A percentile compares a stretch with the other conserved stretches of the same genome.
These are phyloP conservation scores for Eucidaris tribuloides DNA, from an alignment of 35 echinoderm and acorn worm species.

Conservation along the genomic window DNA sequence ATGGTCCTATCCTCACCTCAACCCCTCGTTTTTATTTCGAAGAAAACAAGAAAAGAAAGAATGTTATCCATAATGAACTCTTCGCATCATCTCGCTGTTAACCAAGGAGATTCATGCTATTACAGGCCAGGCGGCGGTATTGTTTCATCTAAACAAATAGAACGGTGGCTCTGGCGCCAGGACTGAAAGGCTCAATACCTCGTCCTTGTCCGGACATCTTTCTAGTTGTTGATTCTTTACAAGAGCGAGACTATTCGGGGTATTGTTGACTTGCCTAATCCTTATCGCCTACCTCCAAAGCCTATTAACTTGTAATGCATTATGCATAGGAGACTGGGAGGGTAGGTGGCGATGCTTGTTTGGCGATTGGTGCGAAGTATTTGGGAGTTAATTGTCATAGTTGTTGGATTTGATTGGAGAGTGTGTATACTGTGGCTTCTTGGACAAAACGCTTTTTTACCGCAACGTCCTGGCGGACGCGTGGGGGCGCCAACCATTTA, in stretches of 20 bases:
- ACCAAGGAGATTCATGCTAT: too few relatives aligned
- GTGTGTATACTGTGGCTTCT: too few relatives aligned
- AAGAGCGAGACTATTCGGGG: too few relatives aligned
- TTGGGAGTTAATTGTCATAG: constrained; percentile 8
- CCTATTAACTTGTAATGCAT: constrained; percentile 16
- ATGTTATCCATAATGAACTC: constrained; percentile 25
- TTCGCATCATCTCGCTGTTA: background rate
- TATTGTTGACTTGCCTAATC: background rate
- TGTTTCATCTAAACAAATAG: constrained; percentile 29
- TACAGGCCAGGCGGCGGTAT: constrained; percentile 7
- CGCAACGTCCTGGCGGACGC: too few relatives aligned
- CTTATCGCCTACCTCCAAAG: constrained; percentile 2
- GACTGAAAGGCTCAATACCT: background rate
- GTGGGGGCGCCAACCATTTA: too few relatives aligned
- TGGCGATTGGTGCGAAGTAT: constrained; percentile 20
- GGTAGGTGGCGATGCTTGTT: constrained; percentile 18
- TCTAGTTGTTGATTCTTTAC: constrained; percentile 7
- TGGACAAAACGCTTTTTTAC: too few relatives aligned
- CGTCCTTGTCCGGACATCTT: background rate
- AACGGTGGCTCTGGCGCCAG: constrained; percentile 14
- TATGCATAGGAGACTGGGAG: constrained; percentile 4
- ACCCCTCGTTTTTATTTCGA: constrained; percentile 13
- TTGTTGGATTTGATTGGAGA: constrained; percentile 27
- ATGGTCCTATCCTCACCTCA: constrained; percentile 12
- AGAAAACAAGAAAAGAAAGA: too few relatives aligned